A percentile compares a stretch with the other conserved stretches of the same genome.
These are phyloP conservation scores for Melieria picta DNA, from an alignment of 2,888 invertebrate genomes.

Conservation along the genomic window DNA sequence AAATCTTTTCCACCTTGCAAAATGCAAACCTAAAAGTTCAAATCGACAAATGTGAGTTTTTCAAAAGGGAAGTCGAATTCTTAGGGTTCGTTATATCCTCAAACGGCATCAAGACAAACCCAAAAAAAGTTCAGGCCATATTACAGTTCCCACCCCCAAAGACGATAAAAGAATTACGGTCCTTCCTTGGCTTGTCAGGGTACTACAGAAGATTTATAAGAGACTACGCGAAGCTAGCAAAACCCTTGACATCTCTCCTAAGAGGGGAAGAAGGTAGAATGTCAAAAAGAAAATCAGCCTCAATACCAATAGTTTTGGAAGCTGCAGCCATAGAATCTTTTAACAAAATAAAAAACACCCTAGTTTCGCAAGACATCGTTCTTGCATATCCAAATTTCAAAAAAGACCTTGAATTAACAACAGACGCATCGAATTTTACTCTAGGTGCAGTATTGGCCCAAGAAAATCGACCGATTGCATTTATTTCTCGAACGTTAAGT, in stretches of 20 bases:
- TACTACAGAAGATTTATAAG: conserved; percentile 29
- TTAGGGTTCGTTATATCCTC: conserved; percentile 10
- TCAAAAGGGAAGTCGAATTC: neutral
- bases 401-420: neutral
- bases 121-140: conserved; percentile 23
- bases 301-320: no score
- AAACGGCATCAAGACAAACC: conserved; percentile 27
- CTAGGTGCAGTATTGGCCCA: no score
- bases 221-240: conserved; percentile 29
- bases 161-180: conserved; percentile 26
- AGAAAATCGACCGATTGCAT: neutral
- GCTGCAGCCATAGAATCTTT: neutral
- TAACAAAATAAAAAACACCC: neutral
- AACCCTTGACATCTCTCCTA: conserved; percentile 36
- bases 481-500: neutral
- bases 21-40: conserved; percentile 8
- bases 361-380: neutral
- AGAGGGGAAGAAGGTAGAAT: conserved; percentile 19
- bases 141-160: conserved; percentile 22
- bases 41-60: conserved; percentile 3
- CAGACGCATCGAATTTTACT: neutral
- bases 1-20: neutral
- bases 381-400: neutral
- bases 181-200: conserved; percentile 28
- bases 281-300: no score